phyloP scores from a whole-genome alignment of 2,113 vertebrate genomes.

The Podiceps cristatus region DNA sequence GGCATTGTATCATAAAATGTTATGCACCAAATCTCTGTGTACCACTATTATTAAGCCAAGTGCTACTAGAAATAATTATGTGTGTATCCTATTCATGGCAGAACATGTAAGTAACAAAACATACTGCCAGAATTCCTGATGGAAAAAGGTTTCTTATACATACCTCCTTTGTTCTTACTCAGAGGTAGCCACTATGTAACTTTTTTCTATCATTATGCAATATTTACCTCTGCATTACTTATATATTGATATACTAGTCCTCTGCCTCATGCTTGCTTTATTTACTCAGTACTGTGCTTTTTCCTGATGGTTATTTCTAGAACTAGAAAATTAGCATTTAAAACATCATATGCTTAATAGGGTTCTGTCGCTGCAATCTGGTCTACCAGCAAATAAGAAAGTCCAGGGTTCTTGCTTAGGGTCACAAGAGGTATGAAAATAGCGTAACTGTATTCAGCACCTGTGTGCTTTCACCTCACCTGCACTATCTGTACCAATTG shows the following conservation, averaged over 20 bases:
- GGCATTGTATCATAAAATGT: background rate
- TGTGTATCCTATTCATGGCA: background rate
- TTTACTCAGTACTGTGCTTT: background rate
- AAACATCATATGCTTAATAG: background rate
- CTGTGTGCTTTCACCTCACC: background rate
- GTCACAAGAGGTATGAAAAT: background rate
- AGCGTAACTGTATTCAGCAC: background rate
- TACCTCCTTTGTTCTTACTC: background rate
- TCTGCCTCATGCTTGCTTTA: background rate
- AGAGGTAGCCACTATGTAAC: background rate
- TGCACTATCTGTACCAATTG: background rate
- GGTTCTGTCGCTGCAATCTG: background rate
- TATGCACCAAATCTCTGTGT: background rate
- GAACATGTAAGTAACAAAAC: background rate
- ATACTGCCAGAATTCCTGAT: background rate
- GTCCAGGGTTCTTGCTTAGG: background rate
- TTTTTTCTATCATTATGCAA: background rate
- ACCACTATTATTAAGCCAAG: background rate
- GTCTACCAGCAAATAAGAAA: background rate
- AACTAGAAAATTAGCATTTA: background rate
- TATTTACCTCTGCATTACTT: background rate
- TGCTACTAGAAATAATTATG: slow-evolving; percentile 12
- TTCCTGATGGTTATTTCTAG: background rate
- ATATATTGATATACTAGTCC: background rate
- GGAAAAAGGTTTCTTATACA: background rate